Evolutionary conservation across 2,797 vertebrate genomes (phyloP).

Genomic region (Parambassis ranga): DNA sequence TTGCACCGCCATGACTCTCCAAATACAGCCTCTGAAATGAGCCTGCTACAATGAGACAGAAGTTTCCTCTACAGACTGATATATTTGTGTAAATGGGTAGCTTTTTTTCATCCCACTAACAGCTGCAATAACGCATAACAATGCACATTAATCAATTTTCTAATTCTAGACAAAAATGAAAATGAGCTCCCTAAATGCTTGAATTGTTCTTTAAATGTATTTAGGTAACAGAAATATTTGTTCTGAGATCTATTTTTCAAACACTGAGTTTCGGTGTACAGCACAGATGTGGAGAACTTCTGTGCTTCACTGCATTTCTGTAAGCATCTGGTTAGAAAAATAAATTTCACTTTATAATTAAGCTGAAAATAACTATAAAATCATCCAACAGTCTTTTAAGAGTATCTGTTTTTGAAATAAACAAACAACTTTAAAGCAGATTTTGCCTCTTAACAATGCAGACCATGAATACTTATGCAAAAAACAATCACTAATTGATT

Average conservation of each 20-base stretch:
- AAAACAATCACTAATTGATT: conserved; percentile 57
- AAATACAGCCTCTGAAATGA: too few species aligned
- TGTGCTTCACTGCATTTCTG: neutral
- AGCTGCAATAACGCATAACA: too few species aligned
- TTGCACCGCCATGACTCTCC: too few species aligned
- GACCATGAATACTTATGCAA: conserved; percentile 11
- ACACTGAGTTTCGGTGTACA: neutral
- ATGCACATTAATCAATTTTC: neutral
- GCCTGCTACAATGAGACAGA: too few species aligned
- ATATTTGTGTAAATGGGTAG: too few species aligned
- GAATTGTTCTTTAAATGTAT: too few species aligned
- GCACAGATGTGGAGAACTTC: conserved; percentile 1
- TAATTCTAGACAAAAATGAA: neutral
- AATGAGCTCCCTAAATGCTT: neutral
- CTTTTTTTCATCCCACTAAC: too few species aligned
- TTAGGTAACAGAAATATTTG: neutral
- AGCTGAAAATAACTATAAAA: conserved; percentile 5
- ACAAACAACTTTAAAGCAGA: conserved; percentile 6
- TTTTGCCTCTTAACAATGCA: conserved; percentile 2
- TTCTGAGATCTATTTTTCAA: neutral
- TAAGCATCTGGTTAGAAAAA: neutral
- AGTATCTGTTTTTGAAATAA: conserved; percentile 14
- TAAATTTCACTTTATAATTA: fast-evolving
- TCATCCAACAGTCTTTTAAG: conserved; percentile 14
- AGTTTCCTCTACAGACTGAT: too few species aligned